A percentile compares a stretch with the other conserved stretches of the same genome.
These are phyloP conservation scores for Anoncus sp. DNA, from an alignment of 2,888 invertebrate species.

Conservation along the genomic window DNA sequence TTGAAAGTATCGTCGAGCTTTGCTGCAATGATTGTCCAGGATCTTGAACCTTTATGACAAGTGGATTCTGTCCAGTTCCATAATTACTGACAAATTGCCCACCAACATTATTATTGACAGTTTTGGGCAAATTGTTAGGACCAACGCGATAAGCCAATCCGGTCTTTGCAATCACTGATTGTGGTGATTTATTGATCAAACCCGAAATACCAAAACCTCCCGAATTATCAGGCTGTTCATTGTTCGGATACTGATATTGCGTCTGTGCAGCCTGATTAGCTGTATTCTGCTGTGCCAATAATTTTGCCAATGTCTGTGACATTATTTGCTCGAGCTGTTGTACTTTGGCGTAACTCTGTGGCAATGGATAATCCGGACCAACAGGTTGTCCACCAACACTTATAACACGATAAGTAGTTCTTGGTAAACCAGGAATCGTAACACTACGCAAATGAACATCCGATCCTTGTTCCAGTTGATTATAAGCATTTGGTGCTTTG, in stretches of 20 bases:
- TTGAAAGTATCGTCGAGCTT: conserved; percentile 57
- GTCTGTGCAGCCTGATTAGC: conserved; percentile 36
- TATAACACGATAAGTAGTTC: conserved; percentile 75
- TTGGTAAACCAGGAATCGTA: conserved; percentile 63
- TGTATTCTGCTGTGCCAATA: conserved; percentile 75
- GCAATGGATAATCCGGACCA: conserved; percentile 72
- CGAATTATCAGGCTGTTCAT: conserved; percentile 38
- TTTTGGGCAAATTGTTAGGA: conserved; percentile 66
- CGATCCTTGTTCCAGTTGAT: conserved; percentile 71
- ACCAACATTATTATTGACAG: conserved; percentile 58
- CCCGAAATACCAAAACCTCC: not conserved
- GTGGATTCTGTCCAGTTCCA: conserved; percentile 40
- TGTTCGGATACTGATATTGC: conserved; percentile 53
- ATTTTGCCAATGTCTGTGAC: conserved; percentile 74
- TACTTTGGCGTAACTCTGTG: conserved; percentile 71
- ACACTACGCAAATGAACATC: conserved; percentile 67
- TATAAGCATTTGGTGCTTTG: conserved; percentile 71
- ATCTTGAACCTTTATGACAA: conserved; percentile 54
- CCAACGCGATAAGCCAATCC: conserved; percentile 76
- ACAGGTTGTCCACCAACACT: conserved; percentile 75
- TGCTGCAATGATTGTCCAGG: conserved; percentile 52
- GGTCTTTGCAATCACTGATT: conserved; percentile 73
- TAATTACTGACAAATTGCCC: conserved; percentile 50
- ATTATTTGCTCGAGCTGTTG: conserved; percentile 78
- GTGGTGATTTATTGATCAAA: conserved; percentile 15